Percentiles rank a stretch among this genome's conserved stretches.
phyloP scores from a whole-genome alignment of 1,140 invertebrate genomes.

The Gonioctena quinquepunctata region DNA sequence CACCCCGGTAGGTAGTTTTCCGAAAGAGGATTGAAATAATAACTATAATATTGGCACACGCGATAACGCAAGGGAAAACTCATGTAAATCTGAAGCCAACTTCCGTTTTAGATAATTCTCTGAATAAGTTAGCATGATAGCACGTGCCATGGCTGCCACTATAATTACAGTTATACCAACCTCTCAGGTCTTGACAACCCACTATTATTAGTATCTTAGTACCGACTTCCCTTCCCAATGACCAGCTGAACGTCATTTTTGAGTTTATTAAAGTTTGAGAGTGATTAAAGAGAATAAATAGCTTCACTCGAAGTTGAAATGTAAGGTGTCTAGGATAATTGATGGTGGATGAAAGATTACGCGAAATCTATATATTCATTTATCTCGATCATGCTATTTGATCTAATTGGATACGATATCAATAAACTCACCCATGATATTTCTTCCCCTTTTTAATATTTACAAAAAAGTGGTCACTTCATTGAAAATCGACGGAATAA shows the following conservation, averaged over 20 bases:
- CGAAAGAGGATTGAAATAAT: background rate
- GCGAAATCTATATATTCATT: too few relatives aligned
- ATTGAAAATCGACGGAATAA: too few relatives aligned
- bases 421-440: too few relatives aligned
- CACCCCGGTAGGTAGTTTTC: background rate
- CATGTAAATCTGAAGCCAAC: background rate
- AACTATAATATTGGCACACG: background rate
- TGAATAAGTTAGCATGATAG: background rate
- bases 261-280: background rate
- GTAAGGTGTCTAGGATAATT: too few relatives aligned
- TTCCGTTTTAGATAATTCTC: background rate
- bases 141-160: background rate
- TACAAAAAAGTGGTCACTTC: too few relatives aligned
- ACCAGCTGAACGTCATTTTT: background rate
- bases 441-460: too few relatives aligned
- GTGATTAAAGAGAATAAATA: background rate
- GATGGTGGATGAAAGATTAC: too few relatives aligned
- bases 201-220: background rate
- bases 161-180: background rate
- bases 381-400: too few relatives aligned
- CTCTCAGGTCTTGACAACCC: background rate
- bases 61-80: background rate
- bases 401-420: too few relatives aligned
- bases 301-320: background rate
- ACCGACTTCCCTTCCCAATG: background rate